Base-by-base conservation (phyloP, 2,797 vertebrate genomes). In the Ataeniobius toweri region DNA sequence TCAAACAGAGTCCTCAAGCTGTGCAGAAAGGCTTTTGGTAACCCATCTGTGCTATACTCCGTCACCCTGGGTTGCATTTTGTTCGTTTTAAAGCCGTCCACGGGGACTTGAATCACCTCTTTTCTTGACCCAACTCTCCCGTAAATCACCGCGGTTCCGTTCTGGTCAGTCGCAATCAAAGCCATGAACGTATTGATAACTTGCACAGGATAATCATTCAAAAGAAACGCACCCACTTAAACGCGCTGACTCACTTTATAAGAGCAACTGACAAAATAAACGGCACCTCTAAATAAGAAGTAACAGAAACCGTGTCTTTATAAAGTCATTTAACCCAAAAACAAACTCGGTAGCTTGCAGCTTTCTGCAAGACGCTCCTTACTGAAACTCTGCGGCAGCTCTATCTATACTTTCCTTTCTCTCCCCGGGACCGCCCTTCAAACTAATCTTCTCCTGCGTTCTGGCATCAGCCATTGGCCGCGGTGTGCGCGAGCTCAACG, bases 1-100 rank as follows among this genome's bases (percentile, higher is more conserved):
- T 99, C 97, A 92, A 98, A 99, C 1, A 99, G 95, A 0, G 98
- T 97, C 81, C 97, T 95, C 79, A 99, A 86, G 82, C 97, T 99
- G 89, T 96, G 97, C 63, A 99, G 89, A 81, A 99, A 99, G 1
- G 95, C 97, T 87, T 95, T 95, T 0, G 98, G 98, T 0, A 98
- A 92, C 2, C 97, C 96, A 26, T 96, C 95, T 0, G 95, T 97
- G 68, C 94, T 93, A 63, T 91, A 91, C 24, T 93, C 84, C 1
- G 86, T 31, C 46, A 95, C 95, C 16, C 86, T 92, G 0, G 89
- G 85, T 59, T 91, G 93, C 85, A 93, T 93, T 76, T 71, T 82
- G 22, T 13, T 63, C 1, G 26, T 50, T 83, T 86, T 88, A 61
- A 83, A 88, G 44, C 80, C 41, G 18, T 81, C 80, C 14, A 41